Evolutionary conservation across 2,888 invertebrate genomes (phyloP), one percentile per base, ranked within the genome.

Genomic region (Darwinula stevensoni): DNA sequence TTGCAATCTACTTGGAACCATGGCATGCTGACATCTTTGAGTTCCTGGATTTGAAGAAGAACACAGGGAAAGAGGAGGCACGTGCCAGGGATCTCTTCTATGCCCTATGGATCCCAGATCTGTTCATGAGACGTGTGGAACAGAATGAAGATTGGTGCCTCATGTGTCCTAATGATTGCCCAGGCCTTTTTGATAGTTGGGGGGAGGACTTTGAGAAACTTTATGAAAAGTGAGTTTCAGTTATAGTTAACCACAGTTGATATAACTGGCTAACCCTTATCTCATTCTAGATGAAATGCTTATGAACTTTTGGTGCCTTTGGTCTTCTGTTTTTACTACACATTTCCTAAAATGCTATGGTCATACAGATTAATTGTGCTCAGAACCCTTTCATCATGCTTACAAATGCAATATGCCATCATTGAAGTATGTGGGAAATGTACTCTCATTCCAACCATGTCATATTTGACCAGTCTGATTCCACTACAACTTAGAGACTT

Each of bases 21-120:
- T 97, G 97, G 97, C 97, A 99, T 55, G 72, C 82, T 0, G 94
- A 97, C 50, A 60, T 97, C 36, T 80, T 88, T 48, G 84, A 84
- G 36, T 97, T 91, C 53, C 55, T 97, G 31, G 76, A 91, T 47
- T 56, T 91, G 31, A 80, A 73, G 47, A 91, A 88, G 49, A 97
- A 94, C 48, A 86, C 80, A 1, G 62, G 94, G 0, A 80, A 80
- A 47, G 94, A 94, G 49, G 91, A 94, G 51, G 59, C 69, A 22
- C 61, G 94, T 29, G 91, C 94, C 0, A 61, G 94, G 33, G 94
- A 97, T 52, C 56, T 99, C 22, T 97, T 94, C 52, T 91, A 80
- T 50, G 94, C 78, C 0, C 50, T 99, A 16, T 97, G 97, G 94
- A 78, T 97, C 40, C 86, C 94, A 0, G 94, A 97, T 57, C 59